Conservation (phyloP, 2,797 vertebrate genomes). For the Serranus cabrilla region DNA sequence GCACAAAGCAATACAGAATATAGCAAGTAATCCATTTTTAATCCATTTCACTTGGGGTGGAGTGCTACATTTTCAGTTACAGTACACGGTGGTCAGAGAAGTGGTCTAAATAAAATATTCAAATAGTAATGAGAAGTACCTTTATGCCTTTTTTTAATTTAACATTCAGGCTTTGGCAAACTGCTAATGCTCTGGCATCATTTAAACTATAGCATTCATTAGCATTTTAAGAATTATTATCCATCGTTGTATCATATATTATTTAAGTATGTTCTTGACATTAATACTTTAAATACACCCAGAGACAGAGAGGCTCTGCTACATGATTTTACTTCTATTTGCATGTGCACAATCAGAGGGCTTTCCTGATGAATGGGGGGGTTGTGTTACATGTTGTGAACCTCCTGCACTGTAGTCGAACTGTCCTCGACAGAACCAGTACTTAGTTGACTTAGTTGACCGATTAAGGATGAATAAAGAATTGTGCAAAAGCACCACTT, state of each 20-base stretch:
- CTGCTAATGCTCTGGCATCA: background rate
- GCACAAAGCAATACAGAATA: conserved; percentile 42
- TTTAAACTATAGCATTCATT: background rate
- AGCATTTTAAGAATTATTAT: background rate
- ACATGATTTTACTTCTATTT: background rate
- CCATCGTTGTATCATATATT: background rate
- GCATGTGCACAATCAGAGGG: background rate
- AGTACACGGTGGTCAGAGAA: conserved; percentile 22
- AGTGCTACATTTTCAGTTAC: conserved; percentile 48
- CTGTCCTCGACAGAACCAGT: too few species aligned
- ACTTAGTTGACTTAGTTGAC: too few species aligned
- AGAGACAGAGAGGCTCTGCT: conserved; percentile 7
- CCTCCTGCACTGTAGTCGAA: too few species aligned
- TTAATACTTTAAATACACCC: conserved; percentile 3
- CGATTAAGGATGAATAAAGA: too few species aligned
- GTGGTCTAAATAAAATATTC: conserved; percentile 43
- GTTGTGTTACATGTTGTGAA: background rate
- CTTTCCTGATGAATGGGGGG: background rate
- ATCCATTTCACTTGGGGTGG: conserved; percentile 49
- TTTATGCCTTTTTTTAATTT: background rate
- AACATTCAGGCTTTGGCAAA: background rate
- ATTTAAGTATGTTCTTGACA: background rate
- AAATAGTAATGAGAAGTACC: background rate
- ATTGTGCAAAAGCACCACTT: too few species aligned
- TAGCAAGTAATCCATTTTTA: conserved; percentile 70